These are phyloP conservation scores for Cylloceria caligata DNA, from an alignment of 2,888 invertebrate genomes.

Conservation along the genomic window DNA sequence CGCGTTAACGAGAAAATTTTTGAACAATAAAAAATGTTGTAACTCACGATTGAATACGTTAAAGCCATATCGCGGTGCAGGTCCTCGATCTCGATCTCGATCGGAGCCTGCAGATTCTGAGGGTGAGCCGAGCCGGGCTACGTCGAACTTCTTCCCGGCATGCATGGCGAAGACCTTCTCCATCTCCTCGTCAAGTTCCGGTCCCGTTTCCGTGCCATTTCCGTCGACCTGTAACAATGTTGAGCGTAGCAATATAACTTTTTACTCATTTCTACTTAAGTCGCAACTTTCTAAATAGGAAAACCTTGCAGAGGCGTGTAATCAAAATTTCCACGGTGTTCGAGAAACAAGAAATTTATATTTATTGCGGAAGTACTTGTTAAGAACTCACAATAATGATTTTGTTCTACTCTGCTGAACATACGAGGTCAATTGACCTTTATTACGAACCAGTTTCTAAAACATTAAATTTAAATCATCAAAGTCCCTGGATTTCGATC, in stretches of 20 bases:
- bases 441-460: neutral
- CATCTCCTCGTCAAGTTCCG: slow-evolving; percentile 94
- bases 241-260: slow-evolving; percentile 6
- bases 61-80: slow-evolving; percentile 82
- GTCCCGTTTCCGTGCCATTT: slow-evolving; percentile 88
- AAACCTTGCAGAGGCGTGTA: neutral
- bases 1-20: neutral
- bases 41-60: slow-evolving; percentile 83
- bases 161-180: slow-evolving; percentile 93
- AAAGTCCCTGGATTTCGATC: neutral
- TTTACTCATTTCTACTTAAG: neutral
- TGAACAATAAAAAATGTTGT: neutral
- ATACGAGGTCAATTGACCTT: neutral
- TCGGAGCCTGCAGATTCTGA: slow-evolving; percentile 82
- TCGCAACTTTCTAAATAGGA: neutral
- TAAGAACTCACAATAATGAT: neutral
- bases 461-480: too few relatives aligned
- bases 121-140: slow-evolving; percentile 85
- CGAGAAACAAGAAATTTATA: neutral
- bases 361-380: neutral
- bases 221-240: slow-evolving; percentile 85
- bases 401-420: neutral
- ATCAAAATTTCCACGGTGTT: neutral
- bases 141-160: slow-evolving; percentile 87
- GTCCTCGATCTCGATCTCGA: slow-evolving; percentile 82